These are phyloP conservation scores for Eudasyphora cyanicolor DNA, from an alignment of 2,888 invertebrate species.

Conservation along the genomic window DNA sequence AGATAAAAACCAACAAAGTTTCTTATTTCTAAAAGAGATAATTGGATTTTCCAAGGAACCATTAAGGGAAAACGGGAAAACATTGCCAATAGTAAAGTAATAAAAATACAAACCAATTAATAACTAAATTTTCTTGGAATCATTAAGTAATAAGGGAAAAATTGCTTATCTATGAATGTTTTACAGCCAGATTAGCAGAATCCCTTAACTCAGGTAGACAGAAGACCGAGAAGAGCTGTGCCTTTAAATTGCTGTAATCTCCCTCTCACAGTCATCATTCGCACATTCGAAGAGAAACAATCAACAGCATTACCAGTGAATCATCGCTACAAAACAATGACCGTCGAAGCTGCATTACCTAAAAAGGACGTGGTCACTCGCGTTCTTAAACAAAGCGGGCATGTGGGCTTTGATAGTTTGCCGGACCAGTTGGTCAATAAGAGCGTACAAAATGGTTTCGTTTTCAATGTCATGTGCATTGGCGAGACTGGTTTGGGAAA, in stretches of 20 bases:
- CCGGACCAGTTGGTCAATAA: conserved; percentile 99
- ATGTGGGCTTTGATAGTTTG: conserved; percentile 99
- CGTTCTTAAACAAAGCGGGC: conserved; percentile 92
- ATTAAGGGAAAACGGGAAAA: too few relatives aligned
- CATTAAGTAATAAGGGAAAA: background rate
- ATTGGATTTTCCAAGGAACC: too few relatives aligned
- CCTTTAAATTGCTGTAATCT: background rate
- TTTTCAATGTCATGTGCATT: conserved; percentile 98
- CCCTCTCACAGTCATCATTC: background rate
- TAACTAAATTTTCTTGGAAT: too few relatives aligned
- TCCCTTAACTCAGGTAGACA: background rate
- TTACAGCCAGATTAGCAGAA: background rate
- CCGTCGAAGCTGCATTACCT: background rate
- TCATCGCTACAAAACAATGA: conserved; percentile 26
- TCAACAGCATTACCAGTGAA: background rate
- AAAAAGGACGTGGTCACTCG: conserved; percentile 77
- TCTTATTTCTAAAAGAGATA: too few relatives aligned
- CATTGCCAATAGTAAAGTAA: background rate
- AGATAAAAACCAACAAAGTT: too few relatives aligned
- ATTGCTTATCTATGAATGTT: background rate
- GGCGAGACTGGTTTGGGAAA: conserved; percentile 98
- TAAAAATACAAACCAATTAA: too few relatives aligned
- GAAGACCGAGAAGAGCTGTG: background rate
- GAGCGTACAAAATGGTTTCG: conserved; percentile 97
- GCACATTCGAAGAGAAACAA: background rate